Evolutionary conservation across 2,888 invertebrate species (phyloP), one percentile per base, ranked within the genome.

Genomic region (Hetaerina titia): DNA sequence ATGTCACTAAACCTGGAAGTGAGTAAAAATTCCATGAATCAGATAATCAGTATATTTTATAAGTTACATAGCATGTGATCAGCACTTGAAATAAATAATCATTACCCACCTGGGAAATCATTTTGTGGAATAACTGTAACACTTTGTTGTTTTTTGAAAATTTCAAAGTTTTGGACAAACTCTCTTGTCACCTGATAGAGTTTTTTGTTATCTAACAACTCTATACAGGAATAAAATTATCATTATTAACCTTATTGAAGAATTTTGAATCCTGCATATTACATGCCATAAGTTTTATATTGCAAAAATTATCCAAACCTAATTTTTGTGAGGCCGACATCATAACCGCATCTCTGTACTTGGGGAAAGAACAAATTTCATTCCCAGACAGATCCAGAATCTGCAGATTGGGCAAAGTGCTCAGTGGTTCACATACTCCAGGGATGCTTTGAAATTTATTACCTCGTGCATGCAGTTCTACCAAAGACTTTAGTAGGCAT

Each of bases 321-420:
- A 98, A 96, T 95, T 97, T 97, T 74, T 97, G 89, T 17, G 94
- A 96, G 95, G 98, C 97, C 96, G 97, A 97, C 2, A 98, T 98
- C 94, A 98, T 98, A 17, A 98, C 96, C 95, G 97, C 97, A 96
- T 98, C 98, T 96, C 97, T 97, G 96, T 98, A 98, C 95, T 98
- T 97, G 96, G 97, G 97, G 95, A 97, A 97, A 96, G 97, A 97
- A 1, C 97, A 97, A 96, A 98, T 97, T 0, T 98, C 98, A 96
- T 98, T 98, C 0, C 97, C 98, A 88, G 96, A 96, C 95, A 98
- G 97, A 95, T 97, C 97, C 0, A 97, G 96, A 95, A 97, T 97
- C 88, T 97, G 97, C 64, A 98, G 96, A 95, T 97, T 97, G n/a
- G 96, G 96, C 96, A 98, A 97, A 45, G 97, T 97, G 95, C 97